Evolutionary conservation across 2,888 invertebrate genomes (phyloP), one percentile per base, ranked within the genome.

Genomic region (Tortricodes alternella): DNA sequence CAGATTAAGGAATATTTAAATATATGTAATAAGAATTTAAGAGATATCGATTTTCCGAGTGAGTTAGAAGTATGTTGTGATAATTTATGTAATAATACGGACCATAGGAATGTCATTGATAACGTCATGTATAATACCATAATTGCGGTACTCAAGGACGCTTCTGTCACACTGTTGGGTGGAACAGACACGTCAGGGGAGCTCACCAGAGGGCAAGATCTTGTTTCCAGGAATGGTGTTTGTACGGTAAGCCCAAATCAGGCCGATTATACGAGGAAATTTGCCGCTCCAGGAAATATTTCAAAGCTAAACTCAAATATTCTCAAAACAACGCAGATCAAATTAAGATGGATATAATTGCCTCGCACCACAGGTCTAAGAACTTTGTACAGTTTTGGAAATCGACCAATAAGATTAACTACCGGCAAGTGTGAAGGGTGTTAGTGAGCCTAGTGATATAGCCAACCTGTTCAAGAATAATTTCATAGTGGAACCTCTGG

Each of bases 361-460:
- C 18, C 39, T n/a, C 39, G 44, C 16, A 46, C 19, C 19, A 41
- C 8, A 24, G 11, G 2, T n/a, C 16, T n/a, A 41, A 41, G 23
- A 21, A 23, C 43, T 55, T 6, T 48, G 55, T 35, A 21, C 57
- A 53, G 37, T 32, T 58, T 35, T 37, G 52, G 6, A 52, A 48
- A 21, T 3, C 21, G 21, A 21, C 21, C 5, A 21, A 21, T 5
- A 24, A 24, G 24, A 24, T 24, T 7, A 24, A 24, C 24, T 50
- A 44, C 62, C 49, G 35, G 49, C 1, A 48, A 61, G 64, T 29
- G 41, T 63, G 1, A 56, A 53, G 11, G 59, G 59, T 4, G 18
- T 41, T 5, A 52, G 18, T 46, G 59, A 60, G 2, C 59, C 44
- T 13, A 37, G 16, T 6, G 38, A 21, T 0, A 60, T 62, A 11